These are phyloP conservation scores for Callaeas wilsoni DNA, from an alignment of 2,113 vertebrate species.

Conservation along the genomic window DNA sequence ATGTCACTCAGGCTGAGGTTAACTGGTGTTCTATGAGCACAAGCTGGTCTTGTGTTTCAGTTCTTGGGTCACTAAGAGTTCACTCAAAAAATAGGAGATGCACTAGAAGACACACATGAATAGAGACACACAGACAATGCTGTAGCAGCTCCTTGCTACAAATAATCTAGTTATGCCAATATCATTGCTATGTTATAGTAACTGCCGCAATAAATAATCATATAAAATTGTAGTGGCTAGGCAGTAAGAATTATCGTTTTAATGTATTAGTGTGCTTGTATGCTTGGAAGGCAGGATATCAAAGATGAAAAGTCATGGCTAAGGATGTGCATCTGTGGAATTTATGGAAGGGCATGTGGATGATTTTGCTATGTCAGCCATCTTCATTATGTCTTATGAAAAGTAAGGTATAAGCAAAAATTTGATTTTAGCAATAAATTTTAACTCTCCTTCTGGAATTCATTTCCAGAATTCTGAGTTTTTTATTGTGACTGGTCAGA, in stretches of 20 bases:
- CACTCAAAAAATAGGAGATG: background rate
- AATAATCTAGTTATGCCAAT: background rate
- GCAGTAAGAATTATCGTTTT: background rate
- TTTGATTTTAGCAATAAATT: background rate
- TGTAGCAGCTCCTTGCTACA: background rate
- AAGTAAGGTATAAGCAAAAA: background rate
- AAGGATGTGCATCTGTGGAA: background rate
- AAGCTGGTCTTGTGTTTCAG: background rate
- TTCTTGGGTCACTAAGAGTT: background rate
- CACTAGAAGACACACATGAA: background rate
- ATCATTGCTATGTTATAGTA: background rate
- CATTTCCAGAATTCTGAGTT: background rate
- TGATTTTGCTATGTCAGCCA: background rate
- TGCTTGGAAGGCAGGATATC: background rate
- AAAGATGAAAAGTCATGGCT: background rate
- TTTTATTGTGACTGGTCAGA: background rate
- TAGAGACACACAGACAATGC: background rate
- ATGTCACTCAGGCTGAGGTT: background rate
- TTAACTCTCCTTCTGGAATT: background rate
- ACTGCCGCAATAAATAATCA: background rate
- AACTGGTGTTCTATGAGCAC: background rate
- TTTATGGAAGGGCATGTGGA: background rate
- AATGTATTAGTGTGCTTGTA: background rate
- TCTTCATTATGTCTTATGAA: background rate
- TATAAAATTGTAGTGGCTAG: background rate